These are phyloP conservation scores for Micropterix aruncella DNA, from an alignment of 2,888 invertebrate genomes.

Conservation along the genomic window DNA sequence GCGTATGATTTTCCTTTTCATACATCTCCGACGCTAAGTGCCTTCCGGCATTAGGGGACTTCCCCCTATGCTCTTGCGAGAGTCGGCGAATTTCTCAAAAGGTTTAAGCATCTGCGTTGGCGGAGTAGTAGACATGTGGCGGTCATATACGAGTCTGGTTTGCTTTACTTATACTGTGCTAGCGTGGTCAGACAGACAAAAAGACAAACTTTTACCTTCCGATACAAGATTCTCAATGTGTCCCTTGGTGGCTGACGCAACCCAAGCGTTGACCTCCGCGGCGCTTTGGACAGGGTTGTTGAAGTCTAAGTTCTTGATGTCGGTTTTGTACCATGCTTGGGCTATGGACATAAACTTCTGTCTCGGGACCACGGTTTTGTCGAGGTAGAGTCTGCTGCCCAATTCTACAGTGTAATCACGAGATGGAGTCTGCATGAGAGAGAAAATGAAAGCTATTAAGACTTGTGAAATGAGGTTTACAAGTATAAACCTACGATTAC, in stretches of 20 bases:
- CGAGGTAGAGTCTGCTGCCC: constrained; percentile 50
- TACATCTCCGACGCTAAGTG: too few relatives aligned
- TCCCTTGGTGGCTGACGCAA: constrained; percentile 57
- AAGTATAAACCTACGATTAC: too few relatives aligned
- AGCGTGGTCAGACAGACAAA: not conserved
- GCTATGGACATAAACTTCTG: constrained; percentile 49
- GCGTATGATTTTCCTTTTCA: too few relatives aligned
- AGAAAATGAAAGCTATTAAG: too few relatives aligned
- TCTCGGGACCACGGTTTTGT: constrained; percentile 33
- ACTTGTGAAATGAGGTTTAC: too few relatives aligned
- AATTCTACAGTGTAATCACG: constrained; percentile 43
- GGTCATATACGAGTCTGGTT: too few relatives aligned
- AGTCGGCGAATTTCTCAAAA: too few relatives aligned
- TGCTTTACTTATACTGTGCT: too few relatives aligned
- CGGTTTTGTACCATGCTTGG: constrained; percentile 48
- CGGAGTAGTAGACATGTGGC: too few relatives aligned
- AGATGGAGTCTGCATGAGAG: constrained; percentile 22
- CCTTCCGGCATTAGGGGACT: too few relatives aligned
- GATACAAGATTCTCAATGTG: constrained; percentile 53
- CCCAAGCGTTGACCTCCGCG: constrained; percentile 65
- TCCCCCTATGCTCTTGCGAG: too few relatives aligned
- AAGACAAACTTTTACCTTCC: constrained; percentile 28
- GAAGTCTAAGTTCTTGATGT: constrained; percentile 51
- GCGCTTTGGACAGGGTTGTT: constrained; percentile 37
- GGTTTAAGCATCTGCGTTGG: too few relatives aligned